Conservation (phyloP, 2,888 invertebrate genomes). For the Pedicia rivosa region DNA sequence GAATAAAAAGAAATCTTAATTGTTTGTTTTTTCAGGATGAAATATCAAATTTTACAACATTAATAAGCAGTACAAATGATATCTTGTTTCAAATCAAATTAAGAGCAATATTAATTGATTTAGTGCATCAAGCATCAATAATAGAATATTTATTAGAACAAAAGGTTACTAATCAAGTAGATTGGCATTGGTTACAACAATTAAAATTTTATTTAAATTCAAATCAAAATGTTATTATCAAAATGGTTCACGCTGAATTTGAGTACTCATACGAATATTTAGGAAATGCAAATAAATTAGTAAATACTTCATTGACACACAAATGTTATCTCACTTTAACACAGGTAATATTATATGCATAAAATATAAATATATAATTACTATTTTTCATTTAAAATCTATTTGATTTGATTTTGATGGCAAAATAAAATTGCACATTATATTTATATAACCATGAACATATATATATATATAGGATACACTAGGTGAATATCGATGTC, state of each 20-base stretch:
- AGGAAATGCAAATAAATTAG: conserved; percentile 89
- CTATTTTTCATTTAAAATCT: too few species aligned
- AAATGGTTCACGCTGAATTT: conserved; percentile 90
- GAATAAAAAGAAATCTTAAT: too few species aligned
- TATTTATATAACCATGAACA: too few species aligned
- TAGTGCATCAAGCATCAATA: conserved; percentile 78
- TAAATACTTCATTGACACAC: conserved; percentile 90
- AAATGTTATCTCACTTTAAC: conserved; percentile 95
- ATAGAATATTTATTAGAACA: conserved; percentile 58
- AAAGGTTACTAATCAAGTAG: conserved; percentile 44
- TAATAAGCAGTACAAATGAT: conserved; percentile 26
- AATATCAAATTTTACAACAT: conserved; percentile 21
- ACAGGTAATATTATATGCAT: conserved; percentile 41
- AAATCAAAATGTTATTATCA: conserved; percentile 42
- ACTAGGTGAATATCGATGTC: too few species aligned
- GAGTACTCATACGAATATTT: conserved; percentile 96
- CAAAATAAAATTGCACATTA: too few species aligned
- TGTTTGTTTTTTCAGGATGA: conserved; percentile 15
- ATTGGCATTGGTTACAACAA: conserved; percentile 95
- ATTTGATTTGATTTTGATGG: too few species aligned
- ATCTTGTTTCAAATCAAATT: conserved; percentile 66
- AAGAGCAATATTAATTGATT: conserved; percentile 82
- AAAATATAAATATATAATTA: too few species aligned
- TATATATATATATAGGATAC: too few species aligned
- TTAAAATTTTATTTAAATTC: conserved; percentile 57